These are phyloP conservation scores for Chamaetylas fuelleborni DNA, from an alignment of 2,113 vertebrate genomes.

Conservation along the genomic window DNA sequence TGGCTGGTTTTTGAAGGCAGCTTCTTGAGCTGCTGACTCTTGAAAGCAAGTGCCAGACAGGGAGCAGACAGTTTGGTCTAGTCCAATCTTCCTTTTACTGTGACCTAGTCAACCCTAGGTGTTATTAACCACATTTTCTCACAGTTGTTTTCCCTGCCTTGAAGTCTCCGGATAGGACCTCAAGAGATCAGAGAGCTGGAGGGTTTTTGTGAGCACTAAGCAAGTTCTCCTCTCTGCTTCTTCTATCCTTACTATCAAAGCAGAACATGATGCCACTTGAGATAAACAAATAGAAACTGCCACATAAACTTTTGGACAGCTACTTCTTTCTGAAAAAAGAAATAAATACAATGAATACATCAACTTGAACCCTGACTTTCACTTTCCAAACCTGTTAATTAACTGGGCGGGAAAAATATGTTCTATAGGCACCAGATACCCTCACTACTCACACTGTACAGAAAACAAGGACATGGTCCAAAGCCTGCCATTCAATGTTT, in stretches of 20 bases:
- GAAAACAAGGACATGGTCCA: not conserved
- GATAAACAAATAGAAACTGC: not conserved
- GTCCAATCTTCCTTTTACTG: not conserved
- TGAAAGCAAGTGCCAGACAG: not conserved
- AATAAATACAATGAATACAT: not conserved
- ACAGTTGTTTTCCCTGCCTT: not conserved
- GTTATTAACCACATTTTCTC: not conserved
- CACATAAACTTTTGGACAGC: not conserved
- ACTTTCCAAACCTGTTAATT: not conserved
- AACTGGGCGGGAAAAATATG: fast-evolving
- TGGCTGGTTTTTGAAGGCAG: not conserved
- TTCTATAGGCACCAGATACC: not conserved
- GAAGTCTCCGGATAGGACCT: not conserved
- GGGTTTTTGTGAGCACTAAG: not conserved
- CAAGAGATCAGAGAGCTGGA: not conserved
- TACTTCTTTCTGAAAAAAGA: not conserved
- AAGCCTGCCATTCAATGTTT: constrained; percentile 24
- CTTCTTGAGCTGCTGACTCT: not conserved
- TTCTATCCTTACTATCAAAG: not conserved
- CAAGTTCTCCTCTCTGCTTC: not conserved
- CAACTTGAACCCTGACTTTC: not conserved
- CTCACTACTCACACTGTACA: not conserved
- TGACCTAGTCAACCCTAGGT: not conserved
- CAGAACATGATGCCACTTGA: fast-evolving
- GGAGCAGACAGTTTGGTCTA: not conserved